Evolutionary conservation across 2,113 vertebrate species (phyloP).

Genomic region (Andinoacara biseriatus): DNA sequence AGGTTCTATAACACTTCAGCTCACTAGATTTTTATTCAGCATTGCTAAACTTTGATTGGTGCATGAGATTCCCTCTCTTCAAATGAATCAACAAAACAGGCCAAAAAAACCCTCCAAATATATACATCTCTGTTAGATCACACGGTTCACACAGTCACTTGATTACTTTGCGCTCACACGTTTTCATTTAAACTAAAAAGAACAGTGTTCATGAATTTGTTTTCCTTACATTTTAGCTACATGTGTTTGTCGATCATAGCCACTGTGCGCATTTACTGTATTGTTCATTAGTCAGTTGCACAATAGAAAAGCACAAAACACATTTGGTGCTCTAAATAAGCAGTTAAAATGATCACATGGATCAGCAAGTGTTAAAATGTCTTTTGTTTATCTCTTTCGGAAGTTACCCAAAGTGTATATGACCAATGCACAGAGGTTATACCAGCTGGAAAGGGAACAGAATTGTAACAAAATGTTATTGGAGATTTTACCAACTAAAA

Average conservation of each 20-base stretch:
- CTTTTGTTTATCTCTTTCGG: not conserved
- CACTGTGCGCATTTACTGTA: not conserved
- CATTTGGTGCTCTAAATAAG: not conserved
- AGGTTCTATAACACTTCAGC: not conserved
- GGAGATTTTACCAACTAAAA: not conserved
- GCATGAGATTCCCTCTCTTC: not conserved
- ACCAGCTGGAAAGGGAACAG: not conserved
- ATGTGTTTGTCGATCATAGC: not conserved
- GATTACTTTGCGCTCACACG: not conserved
- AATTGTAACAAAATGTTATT: not conserved
- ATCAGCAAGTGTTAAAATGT: not conserved
- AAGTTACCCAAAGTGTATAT: no score
- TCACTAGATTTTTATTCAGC: not conserved
- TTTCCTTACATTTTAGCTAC: not conserved
- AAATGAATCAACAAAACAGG: not conserved
- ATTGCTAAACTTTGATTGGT: not conserved
- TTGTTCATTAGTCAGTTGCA: not conserved
- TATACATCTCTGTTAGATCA: not conserved
- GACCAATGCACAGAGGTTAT: not conserved
- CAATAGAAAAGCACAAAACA: not conserved
- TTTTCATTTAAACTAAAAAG: not conserved
- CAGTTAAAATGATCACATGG: not conserved
- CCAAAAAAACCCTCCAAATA: not conserved
- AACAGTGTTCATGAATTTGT: not conserved
- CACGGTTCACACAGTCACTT: not conserved